Percentiles rank a stretch among this genome's conserved stretches.
Conservation (phyloP, 2,797 vertebrate genomes). For the Paramormyrops hopkinsi region DNA sequence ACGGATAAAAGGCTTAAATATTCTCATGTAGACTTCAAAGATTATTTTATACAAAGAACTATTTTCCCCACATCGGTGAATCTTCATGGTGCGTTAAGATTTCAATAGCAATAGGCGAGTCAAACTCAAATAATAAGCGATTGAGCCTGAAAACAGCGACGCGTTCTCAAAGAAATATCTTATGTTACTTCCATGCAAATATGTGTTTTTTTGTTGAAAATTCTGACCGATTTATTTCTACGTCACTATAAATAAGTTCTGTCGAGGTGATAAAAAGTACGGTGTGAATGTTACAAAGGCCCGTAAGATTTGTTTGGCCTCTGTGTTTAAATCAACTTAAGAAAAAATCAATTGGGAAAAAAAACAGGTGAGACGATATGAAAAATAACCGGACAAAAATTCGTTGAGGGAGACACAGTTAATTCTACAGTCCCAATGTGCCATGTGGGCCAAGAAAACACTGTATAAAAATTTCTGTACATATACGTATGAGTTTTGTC, state of each 20-base stretch:
- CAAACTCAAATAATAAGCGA: constrained; percentile 95
- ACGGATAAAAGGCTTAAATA: constrained; percentile 84
- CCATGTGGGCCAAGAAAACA: neutral
- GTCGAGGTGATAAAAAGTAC: neutral
- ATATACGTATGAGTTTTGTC: neutral
- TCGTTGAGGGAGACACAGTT: neutral
- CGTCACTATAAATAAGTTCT: neutral
- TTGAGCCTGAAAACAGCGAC: constrained; percentile 79
- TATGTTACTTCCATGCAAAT: constrained; percentile 45
- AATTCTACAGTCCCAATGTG: neutral
- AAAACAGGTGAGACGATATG: neutral
- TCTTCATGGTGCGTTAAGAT: constrained; percentile 99
- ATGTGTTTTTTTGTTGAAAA: neutral
- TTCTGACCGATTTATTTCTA: neutral
- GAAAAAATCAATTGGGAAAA: neutral
- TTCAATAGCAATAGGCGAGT: constrained; percentile 97
- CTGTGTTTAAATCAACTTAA: neutral
- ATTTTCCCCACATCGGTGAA: constrained; percentile 93
- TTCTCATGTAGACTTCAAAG: constrained; percentile 96
- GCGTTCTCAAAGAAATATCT: constrained; percentile 89
- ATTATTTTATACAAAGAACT: constrained; percentile 81
- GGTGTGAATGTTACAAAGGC: neutral
- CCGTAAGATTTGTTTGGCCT: neutral
- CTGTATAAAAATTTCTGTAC: neutral
- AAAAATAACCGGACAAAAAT: neutral